Conservation (phyloP, 2,113 vertebrate genomes). For the Coracopsis vasa region DNA sequence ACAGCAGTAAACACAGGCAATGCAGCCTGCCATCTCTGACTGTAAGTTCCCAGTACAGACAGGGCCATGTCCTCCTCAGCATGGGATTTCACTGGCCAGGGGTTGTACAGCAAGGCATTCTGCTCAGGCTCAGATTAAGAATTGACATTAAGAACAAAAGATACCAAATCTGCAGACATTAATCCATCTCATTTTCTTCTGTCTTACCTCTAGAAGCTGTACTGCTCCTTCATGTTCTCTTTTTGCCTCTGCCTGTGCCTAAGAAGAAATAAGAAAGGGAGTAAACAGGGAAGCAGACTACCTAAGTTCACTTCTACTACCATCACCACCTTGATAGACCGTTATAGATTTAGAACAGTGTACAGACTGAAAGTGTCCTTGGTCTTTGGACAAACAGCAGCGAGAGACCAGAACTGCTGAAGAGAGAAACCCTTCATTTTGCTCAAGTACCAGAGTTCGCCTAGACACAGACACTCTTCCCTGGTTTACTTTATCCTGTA, state of each 20-base stretch:
- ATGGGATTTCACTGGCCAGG: background rate
- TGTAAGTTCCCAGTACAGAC: background rate
- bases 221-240: slow-evolving; percentile 96
- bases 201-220: slow-evolving; percentile 94
- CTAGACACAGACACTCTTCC: background rate
- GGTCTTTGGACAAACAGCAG: background rate
- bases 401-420: background rate
- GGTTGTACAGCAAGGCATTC: background rate
- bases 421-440: background rate
- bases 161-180: background rate
- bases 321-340: background rate
- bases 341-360: background rate
- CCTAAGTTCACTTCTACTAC: background rate
- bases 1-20: background rate
- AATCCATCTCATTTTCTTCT: background rate
- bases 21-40: background rate
- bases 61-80: rapidly evolving
- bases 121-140: background rate
- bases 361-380: background rate
- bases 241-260: slow-evolving; percentile 95
- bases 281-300: background rate
- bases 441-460: background rate
- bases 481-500: background rate
- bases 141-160: background rate
- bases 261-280: background rate